These are phyloP conservation scores for Drosophila mimetica DNA, from an alignment of 2,888 invertebrate species.

Conservation along the genomic window DNA sequence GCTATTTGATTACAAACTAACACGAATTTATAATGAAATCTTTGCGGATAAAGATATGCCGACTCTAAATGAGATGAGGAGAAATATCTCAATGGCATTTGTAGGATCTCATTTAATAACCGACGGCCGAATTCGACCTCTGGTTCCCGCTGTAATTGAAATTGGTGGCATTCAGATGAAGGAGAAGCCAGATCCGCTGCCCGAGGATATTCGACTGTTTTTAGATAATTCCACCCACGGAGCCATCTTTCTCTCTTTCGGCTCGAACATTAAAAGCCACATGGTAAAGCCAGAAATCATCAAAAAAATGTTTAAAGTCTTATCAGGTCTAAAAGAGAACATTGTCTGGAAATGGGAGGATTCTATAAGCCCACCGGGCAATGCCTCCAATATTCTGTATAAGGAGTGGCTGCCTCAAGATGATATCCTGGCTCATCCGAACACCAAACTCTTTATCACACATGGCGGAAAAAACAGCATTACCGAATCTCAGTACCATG, in stretches of 20 bases:
- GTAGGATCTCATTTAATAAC: not conserved
- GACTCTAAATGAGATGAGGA: not conserved
- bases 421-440: slow-evolving; percentile 86
- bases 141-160: slow-evolving; percentile 73
- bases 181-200: slow-evolving; percentile 73
- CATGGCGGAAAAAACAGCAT: slow-evolving; percentile 88
- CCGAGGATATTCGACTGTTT: slow-evolving; percentile 80
- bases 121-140: not conserved
- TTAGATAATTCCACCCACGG: slow-evolving; percentile 83
- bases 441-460: slow-evolving; percentile 87
- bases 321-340: slow-evolving; percentile 86
- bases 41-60: not conserved
- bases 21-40: not conserved
- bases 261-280: not conserved
- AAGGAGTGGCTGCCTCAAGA: not conserved
- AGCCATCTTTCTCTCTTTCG: slow-evolving; percentile 80
- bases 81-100: not conserved
- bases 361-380: slow-evolving; percentile 84
- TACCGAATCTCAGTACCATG: slow-evolving; percentile 87
- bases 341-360: slow-evolving; percentile 86
- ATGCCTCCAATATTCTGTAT: slow-evolving; percentile 83
- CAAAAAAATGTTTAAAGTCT: slow-evolving; percentile 30
- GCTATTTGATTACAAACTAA: not conserved
- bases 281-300: not conserved
- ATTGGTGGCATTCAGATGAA: slow-evolving; percentile 56